Base-by-base conservation (phyloP, 2,113 vertebrate species). In the Pantherophis guttatus region DNA sequence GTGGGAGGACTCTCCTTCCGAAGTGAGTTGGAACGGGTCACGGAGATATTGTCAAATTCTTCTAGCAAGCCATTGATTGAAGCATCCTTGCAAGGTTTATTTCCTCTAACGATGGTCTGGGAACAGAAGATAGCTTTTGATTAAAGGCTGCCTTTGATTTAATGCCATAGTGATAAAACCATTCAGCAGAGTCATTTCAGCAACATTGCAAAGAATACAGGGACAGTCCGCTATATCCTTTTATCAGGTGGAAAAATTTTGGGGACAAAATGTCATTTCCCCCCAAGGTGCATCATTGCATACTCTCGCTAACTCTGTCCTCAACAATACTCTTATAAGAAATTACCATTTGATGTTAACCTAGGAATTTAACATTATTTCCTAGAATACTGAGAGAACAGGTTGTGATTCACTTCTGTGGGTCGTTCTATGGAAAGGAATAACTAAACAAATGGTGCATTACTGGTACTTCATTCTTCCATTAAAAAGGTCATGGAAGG, bases 41-140 rank as follows among this genome's bases (percentile, higher is more conserved):
- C 99, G 0, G 99, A 99, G 97, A 99, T 99, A 95, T 98, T 99
- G 98, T 99, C 99, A 0, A 99, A 99, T 95, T 99, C 99, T 96
- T 99, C 99, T 39, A 99, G 98, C 75, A 99, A 98, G 91, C 99
- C 99, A 0, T 99, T 99, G 97, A 99, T 99, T 94, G 99, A 99
- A 53, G 98, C 97, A 89, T 99, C 99, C 96, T 99, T 99, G 94
- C 98, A 98, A 23, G 99, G 98, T 92, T 98, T 98, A 97, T 98
- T 99, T 88, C 99, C 99, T 97, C 99, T 98, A 93, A 99, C 99
- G 75, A 99, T 99, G 89, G 99, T 99, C 99, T 99, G 96, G 53
- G 93, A 96, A 97, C 75, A 94, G 95, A 93, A 96, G 95, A 96
- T 85, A 90, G n/a, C 81, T 88, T 95, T 95, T 86, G 94, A 93